Conservation (phyloP, 2,797 vertebrate species). For the Sebastes iracundus region DNA sequence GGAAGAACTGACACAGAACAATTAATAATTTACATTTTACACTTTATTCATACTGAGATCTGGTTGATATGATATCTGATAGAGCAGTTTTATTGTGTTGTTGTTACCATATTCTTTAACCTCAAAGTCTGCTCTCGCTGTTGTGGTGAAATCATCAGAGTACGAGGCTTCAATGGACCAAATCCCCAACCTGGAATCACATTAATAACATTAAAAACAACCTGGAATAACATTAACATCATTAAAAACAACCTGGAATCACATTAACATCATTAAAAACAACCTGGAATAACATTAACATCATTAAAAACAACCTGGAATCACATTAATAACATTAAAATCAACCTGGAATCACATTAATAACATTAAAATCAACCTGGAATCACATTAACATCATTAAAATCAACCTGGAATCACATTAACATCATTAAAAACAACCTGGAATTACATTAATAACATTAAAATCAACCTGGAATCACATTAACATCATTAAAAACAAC, state of each 20-base stretch:
- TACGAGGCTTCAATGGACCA: constrained; percentile 91
- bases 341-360: background rate
- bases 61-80: background rate
- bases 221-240: background rate
- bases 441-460: background rate
- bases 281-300: background rate
- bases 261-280: background rate
- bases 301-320: background rate
- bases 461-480: no score
- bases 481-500: no score
- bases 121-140: constrained; percentile 85
- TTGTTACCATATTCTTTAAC: constrained; percentile 94
- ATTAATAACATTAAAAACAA: background rate
- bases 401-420: no score
- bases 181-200: constrained; percentile 84
- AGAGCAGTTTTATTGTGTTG: background rate
- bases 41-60: background rate
- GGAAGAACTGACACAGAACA: constrained; percentile 86
- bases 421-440: background rate
- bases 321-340: background rate
- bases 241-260: background rate
- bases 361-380: constrained; percentile 72
- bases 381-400: background rate
- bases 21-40: background rate
- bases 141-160: constrained; percentile 85